Evolutionary conservation across 2,797 vertebrate species (phyloP).

Genomic region (Sebastes itinus): DNA sequence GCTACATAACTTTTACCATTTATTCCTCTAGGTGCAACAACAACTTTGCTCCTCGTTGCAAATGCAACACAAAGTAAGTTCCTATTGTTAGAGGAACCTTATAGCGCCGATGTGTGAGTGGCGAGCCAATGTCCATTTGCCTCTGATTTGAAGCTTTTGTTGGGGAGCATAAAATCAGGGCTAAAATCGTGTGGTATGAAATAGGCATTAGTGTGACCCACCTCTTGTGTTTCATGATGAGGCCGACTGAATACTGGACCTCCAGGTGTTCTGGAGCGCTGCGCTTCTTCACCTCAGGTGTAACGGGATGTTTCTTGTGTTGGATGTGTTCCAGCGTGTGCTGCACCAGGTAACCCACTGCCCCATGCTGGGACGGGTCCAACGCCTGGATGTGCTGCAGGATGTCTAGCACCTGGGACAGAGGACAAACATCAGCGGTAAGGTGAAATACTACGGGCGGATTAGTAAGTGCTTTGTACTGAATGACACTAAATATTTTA

Average conservation of each 20-base stretch:
- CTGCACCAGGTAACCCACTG: constrained; percentile 95
- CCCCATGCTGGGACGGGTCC: constrained; percentile 95
- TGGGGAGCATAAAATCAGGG: no score
- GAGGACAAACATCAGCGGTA: not conserved
- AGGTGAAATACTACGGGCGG: not conserved
- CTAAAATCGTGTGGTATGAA: no score
- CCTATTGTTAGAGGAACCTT: no score
- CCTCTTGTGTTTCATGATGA: constrained; percentile 98
- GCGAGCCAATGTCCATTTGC: no score
- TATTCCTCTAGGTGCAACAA: no score
- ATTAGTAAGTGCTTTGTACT: not conserved
- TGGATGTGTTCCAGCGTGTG: constrained; percentile 98
- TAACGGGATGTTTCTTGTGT: constrained; percentile 90
- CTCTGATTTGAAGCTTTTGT: no score
- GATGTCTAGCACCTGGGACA: constrained; percentile 93
- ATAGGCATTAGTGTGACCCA: constrained; percentile 50
- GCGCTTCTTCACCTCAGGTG: constrained; percentile 90
- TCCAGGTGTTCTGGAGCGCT: constrained; percentile 89
- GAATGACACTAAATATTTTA: not conserved
- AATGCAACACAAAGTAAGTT: no score
- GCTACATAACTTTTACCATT: no score
- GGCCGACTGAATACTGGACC: constrained; percentile 92
- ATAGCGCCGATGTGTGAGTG: no score
- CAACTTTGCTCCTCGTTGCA: no score
- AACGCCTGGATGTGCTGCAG: constrained; percentile 96